Base-by-base conservation (phyloP, 2,113 vertebrate genomes). In the Gobiocypris rarus region DNA sequence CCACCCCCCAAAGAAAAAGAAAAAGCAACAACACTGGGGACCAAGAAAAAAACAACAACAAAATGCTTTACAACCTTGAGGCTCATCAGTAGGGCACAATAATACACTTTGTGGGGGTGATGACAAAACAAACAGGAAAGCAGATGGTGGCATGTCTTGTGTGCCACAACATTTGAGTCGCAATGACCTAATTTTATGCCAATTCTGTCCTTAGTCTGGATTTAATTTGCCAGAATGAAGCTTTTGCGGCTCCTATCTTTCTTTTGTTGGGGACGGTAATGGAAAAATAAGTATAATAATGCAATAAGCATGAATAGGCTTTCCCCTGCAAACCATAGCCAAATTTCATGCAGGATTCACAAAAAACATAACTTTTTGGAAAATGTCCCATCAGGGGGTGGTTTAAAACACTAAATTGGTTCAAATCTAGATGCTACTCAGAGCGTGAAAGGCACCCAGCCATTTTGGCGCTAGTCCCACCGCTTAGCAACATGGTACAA, bases 121-220 rank as follows among this genome's bases (percentile, higher is more conserved):
- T 59, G 52, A 63, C 41, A 78, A 77, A 78, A 59, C 74, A 58
- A 59, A 82, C 73, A 59, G 54, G 1, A 31, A 82, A 87, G 11
- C 83, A 80, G 86, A 86, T 84, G 82, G 82, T 58, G 59, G 31
- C 38, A 67, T 81, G 75, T 86, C 85, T 75, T 24, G 19, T 50
- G 24, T 75, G 76, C 73, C 76, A 59, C 77, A 81, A 81, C 67
- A n/a, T n/a, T n/a, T n/a, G n/a, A n/a, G n/a, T n/a, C n/a, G n/a
- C n/a, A n/a, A n/a, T n/a, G n/a, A n/a, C n/a, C 58, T 67, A 48
- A 45, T 87, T 84, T 63, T 28, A 56, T 65, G 28, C 22, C 61
- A 11, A n/a, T 19, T 58, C 69, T 56, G 76, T 61, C 82, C 82
- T 58, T n/a, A n/a, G 69, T n/a, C 22, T 75, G 34, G 56, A 50